phyloP scores from a whole-genome alignment of 2,797 vertebrate genomes.

The Peromyscus melanophrys region DNA sequence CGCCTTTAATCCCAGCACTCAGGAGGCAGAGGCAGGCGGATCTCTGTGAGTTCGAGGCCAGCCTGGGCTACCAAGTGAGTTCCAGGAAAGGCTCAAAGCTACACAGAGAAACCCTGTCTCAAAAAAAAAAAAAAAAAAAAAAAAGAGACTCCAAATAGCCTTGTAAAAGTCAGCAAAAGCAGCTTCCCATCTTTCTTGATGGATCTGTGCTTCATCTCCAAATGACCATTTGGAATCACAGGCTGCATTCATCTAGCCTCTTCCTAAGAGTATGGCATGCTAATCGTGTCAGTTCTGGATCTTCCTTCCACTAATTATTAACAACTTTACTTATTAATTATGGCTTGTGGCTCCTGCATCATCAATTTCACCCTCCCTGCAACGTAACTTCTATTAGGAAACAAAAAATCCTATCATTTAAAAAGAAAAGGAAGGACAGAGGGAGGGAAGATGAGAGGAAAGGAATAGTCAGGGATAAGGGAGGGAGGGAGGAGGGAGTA shows the following conservation, averaged over 20 bases:
- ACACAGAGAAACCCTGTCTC: too few relatives aligned
- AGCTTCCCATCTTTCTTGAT: not conserved
- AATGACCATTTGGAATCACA: not conserved
- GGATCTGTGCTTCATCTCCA: not conserved
- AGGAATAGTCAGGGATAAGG: not conserved
- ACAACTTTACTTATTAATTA: constrained; percentile 6
- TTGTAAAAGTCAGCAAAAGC: not conserved
- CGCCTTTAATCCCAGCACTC: too few relatives aligned
- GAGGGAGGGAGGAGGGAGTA: too few relatives aligned
- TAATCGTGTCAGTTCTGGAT: not conserved
- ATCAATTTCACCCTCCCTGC: not conserved
- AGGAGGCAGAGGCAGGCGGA: too few relatives aligned
- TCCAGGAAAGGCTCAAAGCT: too few relatives aligned
- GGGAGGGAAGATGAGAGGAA: not conserved
- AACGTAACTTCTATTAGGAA: not conserved
- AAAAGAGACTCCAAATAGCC: not conserved
- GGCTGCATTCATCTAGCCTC: not conserved
- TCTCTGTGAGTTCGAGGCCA: too few relatives aligned
- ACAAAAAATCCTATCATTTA: constrained; percentile 10
- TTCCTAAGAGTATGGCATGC: not conserved
- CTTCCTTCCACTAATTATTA: not conserved
- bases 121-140: too few relatives aligned
- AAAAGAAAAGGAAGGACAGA: not conserved
- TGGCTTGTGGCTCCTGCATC: not conserved
- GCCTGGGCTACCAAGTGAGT: too few relatives aligned